Evolutionary conservation across 2,113 vertebrate genomes (phyloP).

Genomic region (Pachycephala philippinensis): DNA sequence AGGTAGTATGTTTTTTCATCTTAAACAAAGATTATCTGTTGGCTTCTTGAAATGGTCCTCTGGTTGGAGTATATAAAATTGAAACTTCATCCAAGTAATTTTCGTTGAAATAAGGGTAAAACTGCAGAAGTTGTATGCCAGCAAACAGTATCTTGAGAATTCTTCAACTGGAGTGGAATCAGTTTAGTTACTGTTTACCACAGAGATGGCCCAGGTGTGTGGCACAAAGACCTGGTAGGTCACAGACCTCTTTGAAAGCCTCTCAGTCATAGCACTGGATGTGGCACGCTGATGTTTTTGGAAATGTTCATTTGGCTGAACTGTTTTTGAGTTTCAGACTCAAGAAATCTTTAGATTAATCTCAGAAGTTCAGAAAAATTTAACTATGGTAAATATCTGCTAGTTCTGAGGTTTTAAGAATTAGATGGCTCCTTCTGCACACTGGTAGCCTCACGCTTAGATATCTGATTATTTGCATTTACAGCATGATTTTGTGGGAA

Average conservation of each 20-base stretch:
- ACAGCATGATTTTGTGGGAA: background rate
- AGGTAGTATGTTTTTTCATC: background rate
- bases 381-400: background rate
- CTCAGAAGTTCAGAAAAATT: background rate
- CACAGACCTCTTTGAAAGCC: background rate
- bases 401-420: background rate
- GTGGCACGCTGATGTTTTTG: background rate
- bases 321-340: background rate
- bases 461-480: background rate
- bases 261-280: background rate
- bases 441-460: background rate
- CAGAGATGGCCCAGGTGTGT: background rate
- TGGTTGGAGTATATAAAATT: background rate
- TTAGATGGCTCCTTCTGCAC: background rate
- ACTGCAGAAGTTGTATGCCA: background rate
- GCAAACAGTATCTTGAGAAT: background rate
- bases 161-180: background rate
- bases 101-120: background rate
- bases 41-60: background rate
- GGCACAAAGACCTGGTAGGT: background rate
- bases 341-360: background rate
- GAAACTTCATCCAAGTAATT: background rate
- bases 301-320: background rate
- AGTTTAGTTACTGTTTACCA: background rate
- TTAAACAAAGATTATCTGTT: background rate